Evolutionary conservation across 2,888 invertebrate species (phyloP), one percentile per base, ranked within the genome.

Genomic region (Diaperis boleti): DNA sequence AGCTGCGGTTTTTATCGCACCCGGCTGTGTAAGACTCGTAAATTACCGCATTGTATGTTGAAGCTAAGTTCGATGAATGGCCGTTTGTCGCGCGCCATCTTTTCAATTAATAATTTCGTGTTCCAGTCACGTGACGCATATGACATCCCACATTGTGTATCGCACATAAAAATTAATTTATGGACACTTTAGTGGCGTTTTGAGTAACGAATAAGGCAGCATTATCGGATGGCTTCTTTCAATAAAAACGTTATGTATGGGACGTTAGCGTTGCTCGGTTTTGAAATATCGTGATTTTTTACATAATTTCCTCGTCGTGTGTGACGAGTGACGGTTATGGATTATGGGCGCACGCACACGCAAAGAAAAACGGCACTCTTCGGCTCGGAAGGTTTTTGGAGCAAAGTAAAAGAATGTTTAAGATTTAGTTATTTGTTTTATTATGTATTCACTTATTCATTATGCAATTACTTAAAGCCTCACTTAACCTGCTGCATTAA

Each of bases 111-210:
- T 33, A 33, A 33, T 33, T 26, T 26, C 26, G 26, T 26, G 26
- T n/a, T 26, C 11, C 10, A 8, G 15, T 39, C 39, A 39, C 39
- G 39, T 39, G 39, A n/a, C 33, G 33, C 5, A 33, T 33, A 13
- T n/a, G 3, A n/a, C 31, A 31, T 31, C 10, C 8, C 31, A n/a
- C 31, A 31, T 33, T 33, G 33, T 33, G n/a, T 33, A 33, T 33
- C 11, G 33, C 33, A 39, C 14, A 39, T 39, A 39, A 39, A 39
- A 39, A 39, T 39, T 39, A 39, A 39, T 39, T 39, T 39, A 39
- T 39, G 14, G 17, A 15, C 15, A 8, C 15, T 39, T 17, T 39
- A 17, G 7, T 15, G 17, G 15, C 17, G 39, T 17, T 39, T 39
- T 39, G 15, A 39, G 39, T 39, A 39, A 39, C 15, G 17, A 39